Conservation (phyloP, 2,888 invertebrate species). For the Ceriagrion tenellum region DNA sequence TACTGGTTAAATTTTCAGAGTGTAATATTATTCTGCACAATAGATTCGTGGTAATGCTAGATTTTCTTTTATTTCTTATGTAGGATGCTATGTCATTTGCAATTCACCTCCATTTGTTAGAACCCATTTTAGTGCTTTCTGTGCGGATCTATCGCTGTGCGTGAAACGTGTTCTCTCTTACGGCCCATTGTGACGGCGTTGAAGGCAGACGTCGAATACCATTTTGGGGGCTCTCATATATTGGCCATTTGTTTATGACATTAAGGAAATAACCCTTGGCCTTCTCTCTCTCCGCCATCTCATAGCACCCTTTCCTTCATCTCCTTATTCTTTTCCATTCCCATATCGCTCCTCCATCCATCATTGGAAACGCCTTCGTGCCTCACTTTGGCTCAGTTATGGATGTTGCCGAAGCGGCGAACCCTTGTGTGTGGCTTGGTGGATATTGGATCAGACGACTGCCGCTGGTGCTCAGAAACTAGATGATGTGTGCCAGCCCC, state of each 20-base stretch:
- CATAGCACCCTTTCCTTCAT: background rate
- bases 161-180: background rate
- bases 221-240: background rate
- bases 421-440: background rate
- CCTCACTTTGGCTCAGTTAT: background rate
- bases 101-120: background rate
- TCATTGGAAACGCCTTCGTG: background rate
- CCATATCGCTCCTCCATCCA: background rate
- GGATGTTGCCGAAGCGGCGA: background rate
- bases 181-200: background rate
- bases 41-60: too few species aligned
- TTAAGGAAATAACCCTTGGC: slow-evolving; percentile 3
- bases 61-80: too few species aligned
- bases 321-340: background rate
- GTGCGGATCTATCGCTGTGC: background rate
- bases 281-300: background rate
- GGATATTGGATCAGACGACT: slow-evolving; percentile 9
- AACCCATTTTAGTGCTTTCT: background rate
- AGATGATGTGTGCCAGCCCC: background rate
- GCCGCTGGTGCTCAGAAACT: background rate
- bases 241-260: background rate
- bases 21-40: too few species aligned
- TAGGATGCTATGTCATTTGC: background rate
- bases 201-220: background rate
- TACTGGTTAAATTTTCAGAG: too few species aligned